phyloP scores from a whole-genome alignment of 2,797 vertebrate species.

The Hybognathus amarus region DNA sequence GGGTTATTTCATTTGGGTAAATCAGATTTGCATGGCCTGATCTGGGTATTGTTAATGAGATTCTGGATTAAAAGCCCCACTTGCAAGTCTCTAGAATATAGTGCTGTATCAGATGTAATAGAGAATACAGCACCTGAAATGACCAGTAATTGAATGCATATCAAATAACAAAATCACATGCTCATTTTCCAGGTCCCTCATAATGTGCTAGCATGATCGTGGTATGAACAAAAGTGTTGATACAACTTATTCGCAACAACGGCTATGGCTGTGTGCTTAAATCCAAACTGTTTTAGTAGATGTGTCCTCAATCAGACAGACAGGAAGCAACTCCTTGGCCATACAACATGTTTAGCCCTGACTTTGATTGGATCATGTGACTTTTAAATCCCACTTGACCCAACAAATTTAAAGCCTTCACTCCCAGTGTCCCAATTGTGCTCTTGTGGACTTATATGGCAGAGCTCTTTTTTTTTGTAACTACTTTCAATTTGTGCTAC shows the following conservation, averaged over 20 bases:
- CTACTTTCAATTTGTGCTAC: not conserved
- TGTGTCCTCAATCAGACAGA: conserved; percentile 7
- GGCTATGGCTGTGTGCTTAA: not conserved
- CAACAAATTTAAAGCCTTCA: not conserved
- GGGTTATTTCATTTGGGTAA: conserved; percentile 37
- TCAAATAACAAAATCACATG: not conserved
- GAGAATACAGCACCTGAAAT: not conserved
- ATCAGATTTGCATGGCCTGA: conserved; percentile 54
- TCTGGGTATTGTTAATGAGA: conserved; percentile 56
- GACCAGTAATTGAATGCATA: not conserved
- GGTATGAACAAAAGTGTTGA: not conserved
- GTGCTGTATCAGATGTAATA: not conserved
- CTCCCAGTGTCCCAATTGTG: conserved; percentile 23
- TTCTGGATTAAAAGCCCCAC: conserved; percentile 51
- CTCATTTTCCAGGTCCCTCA: not conserved
- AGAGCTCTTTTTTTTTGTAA: not conserved
- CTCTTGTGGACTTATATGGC: conserved; percentile 34
- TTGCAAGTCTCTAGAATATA: conserved; percentile 11
- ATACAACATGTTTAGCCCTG: conserved; percentile 36
- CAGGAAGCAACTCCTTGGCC: conserved; percentile 22
- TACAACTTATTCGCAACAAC: not conserved
- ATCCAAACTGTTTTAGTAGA: not conserved
- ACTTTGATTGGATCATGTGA: conserved; percentile 48
- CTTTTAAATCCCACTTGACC: conserved; percentile 39
- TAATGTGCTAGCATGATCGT: not conserved